Evolutionary conservation across 2,888 invertebrate genomes (phyloP).

Genomic region (Drosophila tanythrix): DNA sequence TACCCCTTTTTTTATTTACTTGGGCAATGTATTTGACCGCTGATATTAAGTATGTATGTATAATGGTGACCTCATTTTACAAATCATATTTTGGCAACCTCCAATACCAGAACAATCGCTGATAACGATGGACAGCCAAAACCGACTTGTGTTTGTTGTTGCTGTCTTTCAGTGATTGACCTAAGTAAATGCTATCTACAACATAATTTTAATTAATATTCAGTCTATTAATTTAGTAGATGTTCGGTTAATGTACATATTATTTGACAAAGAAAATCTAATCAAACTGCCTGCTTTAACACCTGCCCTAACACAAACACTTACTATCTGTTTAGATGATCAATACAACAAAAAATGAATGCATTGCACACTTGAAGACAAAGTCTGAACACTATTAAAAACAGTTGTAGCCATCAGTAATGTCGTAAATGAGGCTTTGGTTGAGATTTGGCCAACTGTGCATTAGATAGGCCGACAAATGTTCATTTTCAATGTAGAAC

Average conservation of each 20-base stretch:
- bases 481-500: neutral
- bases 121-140: neutral
- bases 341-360: neutral
- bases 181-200: neutral
- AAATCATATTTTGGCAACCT: neutral
- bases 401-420: conserved; percentile 52
- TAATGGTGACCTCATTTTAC: conserved; percentile 1
- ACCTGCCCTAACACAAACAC: neutral
- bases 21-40: neutral
- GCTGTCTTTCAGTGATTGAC: neutral
- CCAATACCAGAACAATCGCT: neutral
- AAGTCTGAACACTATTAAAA: conserved; percentile 52
- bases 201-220: neutral
- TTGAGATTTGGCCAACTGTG: conserved; percentile 33
- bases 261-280: neutral
- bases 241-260: neutral
- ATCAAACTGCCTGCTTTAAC: neutral
- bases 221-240: neutral
- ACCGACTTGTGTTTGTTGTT: neutral
- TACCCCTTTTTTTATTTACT: conserved; percentile 4
- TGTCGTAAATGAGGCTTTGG: conserved; percentile 16
- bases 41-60: conserved; percentile 4
- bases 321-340: neutral
- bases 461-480: conserved; percentile 17
- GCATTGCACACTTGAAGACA: conserved; percentile 22